These are phyloP conservation scores for Acromyrmex echinatior DNA, from an alignment of 1,140 invertebrate genomes.

Conservation along the genomic window DNA sequence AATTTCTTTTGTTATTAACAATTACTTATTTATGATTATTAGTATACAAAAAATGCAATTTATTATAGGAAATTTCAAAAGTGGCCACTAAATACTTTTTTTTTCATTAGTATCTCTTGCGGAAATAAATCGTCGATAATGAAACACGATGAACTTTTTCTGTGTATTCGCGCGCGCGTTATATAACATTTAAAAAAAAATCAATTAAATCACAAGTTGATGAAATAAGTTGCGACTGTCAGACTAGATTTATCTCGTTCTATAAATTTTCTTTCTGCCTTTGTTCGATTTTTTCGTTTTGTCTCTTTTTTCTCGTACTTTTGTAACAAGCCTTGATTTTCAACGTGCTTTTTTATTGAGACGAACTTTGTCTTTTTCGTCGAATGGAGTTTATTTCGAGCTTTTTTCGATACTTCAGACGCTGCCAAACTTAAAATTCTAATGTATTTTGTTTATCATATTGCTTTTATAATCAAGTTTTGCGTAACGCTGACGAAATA, in stretches of 20 bases:
- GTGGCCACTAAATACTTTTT: not conserved
- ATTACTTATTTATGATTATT: not conserved
- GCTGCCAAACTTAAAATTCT: conserved; percentile 19
- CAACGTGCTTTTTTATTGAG: not conserved
- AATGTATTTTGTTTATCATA: not conserved
- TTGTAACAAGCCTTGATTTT: not conserved
- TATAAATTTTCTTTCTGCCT: not conserved
- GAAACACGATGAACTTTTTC: conserved; percentile 21
- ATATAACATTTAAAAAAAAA: conserved; percentile 20
- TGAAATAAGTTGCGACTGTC: conserved; percentile 42
- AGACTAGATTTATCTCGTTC: not conserved
- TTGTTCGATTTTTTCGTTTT: not conserved
- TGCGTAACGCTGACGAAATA: not conserved
- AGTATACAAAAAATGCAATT: not conserved
- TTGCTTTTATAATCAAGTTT: conserved; percentile 6
- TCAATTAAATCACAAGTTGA: conserved; percentile 42
- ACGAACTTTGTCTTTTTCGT: conserved; percentile 25
- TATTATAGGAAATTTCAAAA: not conserved
- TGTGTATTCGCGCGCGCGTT: conserved; percentile 1
- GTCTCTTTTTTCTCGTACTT: conserved; percentile 4
- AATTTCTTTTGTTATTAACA: not conserved
- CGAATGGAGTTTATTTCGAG: conserved; percentile 50
- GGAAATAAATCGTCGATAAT: conserved; percentile 21
- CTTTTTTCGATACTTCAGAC: not conserved
- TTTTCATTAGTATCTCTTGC: not conserved